Base-by-base conservation (phyloP, 2,113 vertebrate species). In the mouse (Mus musculus) region DNA sequence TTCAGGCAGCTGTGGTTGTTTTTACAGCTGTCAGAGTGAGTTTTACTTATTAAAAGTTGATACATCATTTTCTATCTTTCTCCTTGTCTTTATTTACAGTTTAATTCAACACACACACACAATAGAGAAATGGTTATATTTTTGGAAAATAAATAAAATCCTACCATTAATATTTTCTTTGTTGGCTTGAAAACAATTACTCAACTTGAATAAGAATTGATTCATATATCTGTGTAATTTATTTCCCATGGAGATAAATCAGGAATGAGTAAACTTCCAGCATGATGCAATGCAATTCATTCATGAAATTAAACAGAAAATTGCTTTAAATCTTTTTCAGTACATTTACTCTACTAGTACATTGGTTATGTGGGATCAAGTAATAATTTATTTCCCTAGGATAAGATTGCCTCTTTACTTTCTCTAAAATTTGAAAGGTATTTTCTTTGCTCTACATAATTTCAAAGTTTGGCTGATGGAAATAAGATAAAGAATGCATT, bases 211-310 rank as follows among this genome's bases (percentile, higher is more conserved):
- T 78, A 81, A 81, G 84, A 89, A 72, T 7, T 94, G 5, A 56
- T 52, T 90, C 19, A 52, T 49, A 8, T 65, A 61, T 63, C 7
- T 75, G 26, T 73, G 5, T 26, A 49, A 36, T 92, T 54, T 73
- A 7, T 69, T 30, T 63, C 12, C 22, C 30, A 59, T 36, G 49
- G 30, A 91, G 65, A 39, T 69, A 78, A 78, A 88, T 86, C 28
- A 93, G 26, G 42, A 14, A 87, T 84, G 93, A 3, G 72, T 86
- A 93, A 24, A 69, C 2, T 46, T n/a, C 71, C 30, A 81, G 26
- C 5, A 81, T 76, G 28, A 0, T 89, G 3, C 28, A 90, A 95
- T 84, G 33, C 59, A 54, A 93, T 96, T 96, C 92, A 24, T 78
- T 39, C 30, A 63, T 54, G 10, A 81, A 94, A 63, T 90, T 77